Evolutionary conservation across 2,888 invertebrate genomes (phyloP).

Genomic region (Listrodromus nycthemerus): DNA sequence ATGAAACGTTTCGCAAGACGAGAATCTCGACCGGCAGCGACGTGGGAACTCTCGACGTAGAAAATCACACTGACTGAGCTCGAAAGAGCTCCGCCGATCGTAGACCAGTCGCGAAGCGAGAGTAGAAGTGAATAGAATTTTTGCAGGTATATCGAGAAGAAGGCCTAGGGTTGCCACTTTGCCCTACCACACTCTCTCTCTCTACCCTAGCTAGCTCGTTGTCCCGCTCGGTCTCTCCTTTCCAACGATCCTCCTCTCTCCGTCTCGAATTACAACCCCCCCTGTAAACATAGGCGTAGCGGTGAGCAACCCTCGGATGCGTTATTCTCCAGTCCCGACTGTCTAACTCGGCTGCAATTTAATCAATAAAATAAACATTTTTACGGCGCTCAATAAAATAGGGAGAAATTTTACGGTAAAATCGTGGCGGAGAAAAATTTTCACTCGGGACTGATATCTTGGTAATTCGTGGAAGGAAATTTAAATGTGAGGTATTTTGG

Average conservation of each 20-base stretch:
- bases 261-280: slow-evolving; percentile 81
- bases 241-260: slow-evolving; percentile 50
- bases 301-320: slow-evolving; percentile 30
- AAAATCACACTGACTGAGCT: slow-evolving; percentile 30
- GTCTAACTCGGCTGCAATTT: slow-evolving; percentile 11
- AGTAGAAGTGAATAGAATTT: slow-evolving; percentile 71
- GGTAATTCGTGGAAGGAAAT: no score
- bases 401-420: neutral
- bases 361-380: slow-evolving; percentile 32
- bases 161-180: slow-evolving; percentile 77
- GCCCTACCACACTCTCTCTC: slow-evolving; percentile 67
- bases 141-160: slow-evolving; percentile 78
- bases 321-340: slow-evolving; percentile 1
- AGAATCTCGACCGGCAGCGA: neutral
- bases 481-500: no score
- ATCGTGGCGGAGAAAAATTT: neutral
- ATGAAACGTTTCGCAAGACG: neutral
- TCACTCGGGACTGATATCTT: no score
- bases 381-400: neutral
- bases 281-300: slow-evolving; percentile 80
- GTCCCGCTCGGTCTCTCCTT: slow-evolving; percentile 25
- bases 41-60: neutral
- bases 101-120: slow-evolving; percentile 47
- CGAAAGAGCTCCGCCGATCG: slow-evolving; percentile 22
- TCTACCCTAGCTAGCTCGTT: slow-evolving; percentile 15